Conservation (phyloP, 2,888 invertebrate genomes). For the Thymelicus acteon region DNA sequence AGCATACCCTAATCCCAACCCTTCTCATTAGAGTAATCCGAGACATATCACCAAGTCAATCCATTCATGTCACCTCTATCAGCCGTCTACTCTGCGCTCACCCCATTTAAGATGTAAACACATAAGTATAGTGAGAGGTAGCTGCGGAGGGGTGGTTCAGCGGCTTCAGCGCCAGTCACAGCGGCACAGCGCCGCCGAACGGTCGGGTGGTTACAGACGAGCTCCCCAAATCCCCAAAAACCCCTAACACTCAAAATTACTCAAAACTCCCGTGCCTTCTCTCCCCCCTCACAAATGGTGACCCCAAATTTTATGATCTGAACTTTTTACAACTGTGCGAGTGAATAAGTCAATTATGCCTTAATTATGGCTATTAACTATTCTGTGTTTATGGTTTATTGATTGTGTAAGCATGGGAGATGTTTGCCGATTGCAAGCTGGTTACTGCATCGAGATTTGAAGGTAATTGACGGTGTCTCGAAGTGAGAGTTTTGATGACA, state of each 20-base stretch:
- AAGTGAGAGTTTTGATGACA: neutral
- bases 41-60: too few relatives aligned
- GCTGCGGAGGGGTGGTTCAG: conserved; percentile 55
- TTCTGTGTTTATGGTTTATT: conserved; percentile 22
- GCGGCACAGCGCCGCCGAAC: conserved; percentile 69
- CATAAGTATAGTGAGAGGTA: conserved; percentile 68
- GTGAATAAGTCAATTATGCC: conserved; percentile 24
- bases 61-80: conserved; percentile 34
- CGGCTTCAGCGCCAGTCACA: conserved; percentile 60
- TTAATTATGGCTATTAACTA: conserved; percentile 12
- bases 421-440: conserved; percentile 6
- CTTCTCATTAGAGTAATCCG: too few relatives aligned
- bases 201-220: conserved; percentile 50
- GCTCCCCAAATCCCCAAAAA: conserved; percentile 1
- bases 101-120: conserved; percentile 82
- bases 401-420: conserved; percentile 23
- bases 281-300: neutral
- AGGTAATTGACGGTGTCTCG: conserved; percentile 1
- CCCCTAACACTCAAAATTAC: neutral
- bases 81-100: conserved; percentile 59
- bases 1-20: too few relatives aligned
- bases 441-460: conserved; percentile 2
- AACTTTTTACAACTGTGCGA: conserved; percentile 1
- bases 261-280: conserved; percentile 9
- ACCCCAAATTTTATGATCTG: neutral